Conservation (phyloP, 1,140 invertebrate genomes). For the Aleiodes sp. region DNA sequence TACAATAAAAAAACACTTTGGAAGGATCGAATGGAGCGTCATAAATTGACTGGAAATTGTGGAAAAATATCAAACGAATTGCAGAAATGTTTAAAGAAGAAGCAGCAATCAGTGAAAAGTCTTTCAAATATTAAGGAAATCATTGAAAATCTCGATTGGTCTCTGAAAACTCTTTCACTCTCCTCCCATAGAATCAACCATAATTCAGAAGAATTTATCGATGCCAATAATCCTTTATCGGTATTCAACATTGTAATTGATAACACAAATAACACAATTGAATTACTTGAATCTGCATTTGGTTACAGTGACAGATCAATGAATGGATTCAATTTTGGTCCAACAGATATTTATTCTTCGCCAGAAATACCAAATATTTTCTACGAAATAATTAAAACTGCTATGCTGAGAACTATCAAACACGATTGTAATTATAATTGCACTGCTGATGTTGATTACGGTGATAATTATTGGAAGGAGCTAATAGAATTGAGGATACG, state of each 20-base stretch:
- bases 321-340: slow-evolving; percentile 1
- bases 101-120: background rate
- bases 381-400: slow-evolving; percentile 36
- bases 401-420: background rate
- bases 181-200: background rate
- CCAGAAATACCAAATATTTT: slow-evolving; percentile 25
- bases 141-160: slow-evolving; percentile 15
- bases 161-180: slow-evolving; percentile 27
- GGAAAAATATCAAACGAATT: slow-evolving; percentile 32
- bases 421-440: slow-evolving; percentile 11
- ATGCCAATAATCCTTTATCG: background rate
- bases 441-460: slow-evolving; percentile 29
- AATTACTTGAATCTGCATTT: background rate
- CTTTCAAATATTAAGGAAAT: background rate
- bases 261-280: background rate
- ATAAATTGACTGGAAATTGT: background rate
- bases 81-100: background rate
- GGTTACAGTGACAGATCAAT: background rate
- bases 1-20: slow-evolving; percentile 39
- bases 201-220: slow-evolving; percentile 22
- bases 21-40: slow-evolving; percentile 8
- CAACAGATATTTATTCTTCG: slow-evolving; percentile 27
- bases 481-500: background rate
- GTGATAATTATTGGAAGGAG: slow-evolving; percentile 25
- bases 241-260: background rate